Evolutionary conservation across 2,888 invertebrate species (phyloP).

Genomic region (Hemicrepidius hirtus): DNA sequence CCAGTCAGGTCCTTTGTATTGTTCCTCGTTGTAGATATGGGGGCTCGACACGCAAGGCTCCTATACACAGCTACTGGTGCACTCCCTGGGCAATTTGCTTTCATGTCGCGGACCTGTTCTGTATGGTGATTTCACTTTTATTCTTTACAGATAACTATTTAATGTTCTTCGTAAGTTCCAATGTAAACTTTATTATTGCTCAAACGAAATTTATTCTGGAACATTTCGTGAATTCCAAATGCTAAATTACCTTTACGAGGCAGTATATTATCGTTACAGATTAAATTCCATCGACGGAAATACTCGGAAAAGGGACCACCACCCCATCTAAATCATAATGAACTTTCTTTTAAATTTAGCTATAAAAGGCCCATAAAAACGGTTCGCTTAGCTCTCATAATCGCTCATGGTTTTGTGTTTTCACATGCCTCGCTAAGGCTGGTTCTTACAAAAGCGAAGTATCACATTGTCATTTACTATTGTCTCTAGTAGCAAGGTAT

Average conservation of each 20-base stretch:
- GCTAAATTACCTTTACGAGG: slow-evolving; percentile 41
- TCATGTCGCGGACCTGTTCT: slow-evolving; percentile 53
- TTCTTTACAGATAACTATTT: slow-evolving; percentile 44
- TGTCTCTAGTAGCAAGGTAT: slow-evolving; percentile 58
- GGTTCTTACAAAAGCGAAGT: slow-evolving; percentile 47
- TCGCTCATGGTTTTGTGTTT: slow-evolving; percentile 36
- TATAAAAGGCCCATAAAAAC: slow-evolving; percentile 39
- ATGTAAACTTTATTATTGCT: slow-evolving; percentile 35
- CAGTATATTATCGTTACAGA: slow-evolving; percentile 35
- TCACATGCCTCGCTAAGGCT: slow-evolving; percentile 27
- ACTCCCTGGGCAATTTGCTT: slow-evolving; percentile 55
- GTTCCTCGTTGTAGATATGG: slow-evolving; percentile 64
- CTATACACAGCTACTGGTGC: slow-evolving; percentile 43
- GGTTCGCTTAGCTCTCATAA: slow-evolving; percentile 26
- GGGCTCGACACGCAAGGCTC: slow-evolving; percentile 62
- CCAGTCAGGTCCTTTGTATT: slow-evolving; percentile 67
- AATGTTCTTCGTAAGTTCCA: slow-evolving; percentile 23
- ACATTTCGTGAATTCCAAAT: slow-evolving; percentile 34
- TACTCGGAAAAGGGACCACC: slow-evolving; percentile 21
- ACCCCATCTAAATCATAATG: slow-evolving; percentile 25
- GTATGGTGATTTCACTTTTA: slow-evolving; percentile 54
- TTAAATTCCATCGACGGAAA: slow-evolving; percentile 40
- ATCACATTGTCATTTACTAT: slow-evolving; percentile 59
- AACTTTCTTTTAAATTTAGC: slow-evolving; percentile 38
- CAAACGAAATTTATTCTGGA: slow-evolving; percentile 31